These are phyloP conservation scores for Oryzias sinensis DNA, from an alignment of 2,797 vertebrate species.

Conservation along the genomic window DNA sequence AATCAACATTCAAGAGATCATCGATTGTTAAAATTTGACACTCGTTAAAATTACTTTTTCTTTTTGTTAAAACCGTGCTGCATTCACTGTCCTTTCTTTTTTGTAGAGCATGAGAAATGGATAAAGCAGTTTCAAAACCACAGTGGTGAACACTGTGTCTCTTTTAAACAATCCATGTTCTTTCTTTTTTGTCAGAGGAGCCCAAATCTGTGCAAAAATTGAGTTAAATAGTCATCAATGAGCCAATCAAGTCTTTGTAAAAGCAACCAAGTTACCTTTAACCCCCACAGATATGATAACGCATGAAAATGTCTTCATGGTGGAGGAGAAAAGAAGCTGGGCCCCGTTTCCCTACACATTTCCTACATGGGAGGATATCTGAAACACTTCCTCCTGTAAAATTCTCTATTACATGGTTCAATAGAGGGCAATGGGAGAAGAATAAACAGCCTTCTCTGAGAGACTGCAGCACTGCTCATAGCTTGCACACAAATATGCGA, in stretches of 20 bases:
- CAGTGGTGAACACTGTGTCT: too few relatives aligned
- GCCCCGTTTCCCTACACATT: conserved; percentile 50
- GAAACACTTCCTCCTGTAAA: conserved; percentile 77
- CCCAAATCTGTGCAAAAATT: too few relatives aligned
- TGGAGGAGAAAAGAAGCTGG: conserved; percentile 20
- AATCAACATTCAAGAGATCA: too few relatives aligned
- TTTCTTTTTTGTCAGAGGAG: too few relatives aligned
- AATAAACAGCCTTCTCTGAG: conserved; percentile 76
- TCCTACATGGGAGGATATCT: conserved; percentile 76
- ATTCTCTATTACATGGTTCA: conserved; percentile 84
- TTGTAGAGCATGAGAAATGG: too few relatives aligned
- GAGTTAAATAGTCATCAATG: neutral
- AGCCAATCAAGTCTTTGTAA: conserved; percentile 8
- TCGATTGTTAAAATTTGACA: too few relatives aligned
- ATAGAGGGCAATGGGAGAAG: conserved; percentile 81
- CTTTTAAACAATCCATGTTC: too few relatives aligned
- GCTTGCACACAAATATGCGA: conserved; percentile 37
- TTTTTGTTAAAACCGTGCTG: too few relatives aligned
- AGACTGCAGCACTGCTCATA: conserved; percentile 62
- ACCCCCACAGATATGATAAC: neutral
- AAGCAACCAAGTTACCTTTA: neutral
- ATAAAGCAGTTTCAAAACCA: too few relatives aligned
- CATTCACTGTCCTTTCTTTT: too few relatives aligned
- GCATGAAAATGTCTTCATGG: neutral
- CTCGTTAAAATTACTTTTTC: too few relatives aligned